Percentiles rank a stretch among this genome's conserved stretches.
These are phyloP conservation scores for Meta bourneti DNA, from an alignment of 2,888 invertebrate species.

Conservation along the genomic window DNA sequence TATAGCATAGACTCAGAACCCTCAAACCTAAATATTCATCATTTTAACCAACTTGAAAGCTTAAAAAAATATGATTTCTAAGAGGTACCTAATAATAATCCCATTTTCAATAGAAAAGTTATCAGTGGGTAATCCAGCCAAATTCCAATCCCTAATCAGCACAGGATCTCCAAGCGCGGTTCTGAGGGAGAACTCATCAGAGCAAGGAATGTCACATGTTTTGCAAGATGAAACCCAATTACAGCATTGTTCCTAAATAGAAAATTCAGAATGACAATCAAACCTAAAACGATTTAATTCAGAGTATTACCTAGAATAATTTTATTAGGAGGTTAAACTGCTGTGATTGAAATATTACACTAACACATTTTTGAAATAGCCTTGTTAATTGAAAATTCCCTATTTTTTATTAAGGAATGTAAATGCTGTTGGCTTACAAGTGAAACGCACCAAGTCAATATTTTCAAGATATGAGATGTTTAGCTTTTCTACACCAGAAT, in stretches of 20 bases:
- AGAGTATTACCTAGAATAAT: neutral
- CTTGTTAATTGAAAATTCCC: no score
- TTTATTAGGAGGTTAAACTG: no score
- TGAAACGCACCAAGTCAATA: neutral
- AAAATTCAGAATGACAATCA: neutral
- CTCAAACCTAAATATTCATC: no score
- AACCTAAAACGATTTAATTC: neutral
- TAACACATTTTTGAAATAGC: no score
- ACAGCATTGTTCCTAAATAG: constrained; percentile 52
- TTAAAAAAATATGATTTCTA: neutral
- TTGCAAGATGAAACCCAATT: constrained; percentile 80
- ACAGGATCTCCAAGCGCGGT: constrained; percentile 81
- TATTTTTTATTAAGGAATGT: neutral
- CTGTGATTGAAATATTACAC: no score
- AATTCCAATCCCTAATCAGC: constrained; percentile 82
- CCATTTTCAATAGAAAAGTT: constrained; percentile 82
- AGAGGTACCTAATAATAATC: constrained; percentile 81
- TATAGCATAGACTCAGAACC: no score
- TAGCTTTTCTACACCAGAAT: no score
- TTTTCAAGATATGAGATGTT: no score
- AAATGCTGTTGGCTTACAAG: neutral
- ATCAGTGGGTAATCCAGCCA: constrained; percentile 82
- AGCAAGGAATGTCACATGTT: constrained; percentile 80
- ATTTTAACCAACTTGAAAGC: neutral
- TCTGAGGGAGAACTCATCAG: constrained; percentile 81